A percentile compares a stretch with the other conserved stretches of the same genome.
These are phyloP conservation scores for Epizoanthus fatuus DNA, from an alignment of 92 coral and sea anemone genomes.

Conservation along the genomic window DNA sequence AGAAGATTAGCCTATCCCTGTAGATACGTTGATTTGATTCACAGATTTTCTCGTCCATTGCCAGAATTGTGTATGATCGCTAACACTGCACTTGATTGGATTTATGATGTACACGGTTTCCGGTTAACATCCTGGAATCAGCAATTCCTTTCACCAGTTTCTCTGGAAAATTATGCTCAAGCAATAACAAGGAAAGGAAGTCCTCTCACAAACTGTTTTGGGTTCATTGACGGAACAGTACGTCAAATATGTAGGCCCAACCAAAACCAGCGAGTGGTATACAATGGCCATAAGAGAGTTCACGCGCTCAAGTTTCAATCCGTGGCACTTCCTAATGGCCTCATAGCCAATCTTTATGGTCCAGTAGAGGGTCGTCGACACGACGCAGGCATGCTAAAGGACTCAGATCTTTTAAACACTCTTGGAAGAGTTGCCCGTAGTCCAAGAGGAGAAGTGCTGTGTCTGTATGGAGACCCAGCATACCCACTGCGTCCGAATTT, in stretches of 20 bases:
- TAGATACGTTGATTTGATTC: constrained; percentile 57
- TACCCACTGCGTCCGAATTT: constrained; percentile 58
- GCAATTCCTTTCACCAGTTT: constrained; percentile 52
- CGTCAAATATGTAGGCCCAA: constrained; percentile 4
- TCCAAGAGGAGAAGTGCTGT: constrained; percentile 52
- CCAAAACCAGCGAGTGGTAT: no score
- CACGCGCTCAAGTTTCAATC: no score
- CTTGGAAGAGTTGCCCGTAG: constrained; percentile 26
- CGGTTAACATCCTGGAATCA: constrained; percentile 74
- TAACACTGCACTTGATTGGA: constrained; percentile 68
- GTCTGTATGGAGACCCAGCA: constrained; percentile 69
- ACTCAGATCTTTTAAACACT: constrained; percentile 5
- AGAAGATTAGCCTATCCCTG: constrained; percentile 64
- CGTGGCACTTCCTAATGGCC: no score
- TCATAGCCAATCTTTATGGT: constrained; percentile 43
- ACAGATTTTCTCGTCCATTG: constrained; percentile 59
- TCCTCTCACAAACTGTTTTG: constrained; percentile 71
- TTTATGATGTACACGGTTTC: constrained; percentile 46
- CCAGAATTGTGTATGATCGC: constrained; percentile 70
- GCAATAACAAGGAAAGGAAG: constrained; percentile 58
- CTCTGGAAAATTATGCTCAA: constrained; percentile 50
- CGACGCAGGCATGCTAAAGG: constrained; percentile 49
- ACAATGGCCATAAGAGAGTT: no score
- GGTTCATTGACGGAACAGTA: constrained; percentile 33
- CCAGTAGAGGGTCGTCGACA: constrained; percentile 50